Evolutionary conservation across 1,140 invertebrate species (phyloP), one percentile per base, ranked within the genome.

Genomic region (Drosophila mojavensis): DNA sequence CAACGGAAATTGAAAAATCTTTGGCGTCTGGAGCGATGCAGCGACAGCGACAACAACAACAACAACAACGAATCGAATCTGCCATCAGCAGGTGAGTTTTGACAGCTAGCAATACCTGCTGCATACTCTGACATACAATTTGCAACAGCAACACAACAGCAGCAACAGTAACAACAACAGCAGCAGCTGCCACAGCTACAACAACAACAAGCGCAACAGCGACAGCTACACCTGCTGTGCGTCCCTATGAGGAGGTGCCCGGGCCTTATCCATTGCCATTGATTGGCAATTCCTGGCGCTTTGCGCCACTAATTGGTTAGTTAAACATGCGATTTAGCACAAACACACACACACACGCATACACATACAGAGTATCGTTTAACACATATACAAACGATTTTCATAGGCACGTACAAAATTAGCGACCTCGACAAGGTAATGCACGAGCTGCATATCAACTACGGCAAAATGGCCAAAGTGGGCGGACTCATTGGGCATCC

Each of bases 261-360:
- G 96, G 97, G 26, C 96, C 96, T 1, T 95, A 93, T 90, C 95
- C 95, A 10, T 91, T 97, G 61, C 96, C 96, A 0, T 33, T 97
- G 5, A 92, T 97, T 17, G 96, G 97, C 30, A 97, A 97, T 91
- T 95, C 96, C 11, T 97, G 96, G 96, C 92, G 96, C 72, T 97
- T 97, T 91, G 94, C 96, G 48, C 93, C 96, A 86, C 20, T 94
- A 64, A 94, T 96, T 81, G 95, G 95, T 95, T 93, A 93, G 91
- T 77, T 10, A 26, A 59, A 43, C 55, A 48, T 13, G 36, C 33
- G 15, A 26, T 33, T 45, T 55, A 45, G 10, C 39, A 43, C 13
- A 28, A 3, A 5, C 20, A 3, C 41, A 2, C 17, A 39, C 33
- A 20, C 30, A 24, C 10, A 41, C 4, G 43, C 11, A 56, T 5